These are phyloP conservation scores for Pristionchus japonicus DNA, from an alignment of 2,888 invertebrate genomes.

Conservation along the genomic window DNA sequence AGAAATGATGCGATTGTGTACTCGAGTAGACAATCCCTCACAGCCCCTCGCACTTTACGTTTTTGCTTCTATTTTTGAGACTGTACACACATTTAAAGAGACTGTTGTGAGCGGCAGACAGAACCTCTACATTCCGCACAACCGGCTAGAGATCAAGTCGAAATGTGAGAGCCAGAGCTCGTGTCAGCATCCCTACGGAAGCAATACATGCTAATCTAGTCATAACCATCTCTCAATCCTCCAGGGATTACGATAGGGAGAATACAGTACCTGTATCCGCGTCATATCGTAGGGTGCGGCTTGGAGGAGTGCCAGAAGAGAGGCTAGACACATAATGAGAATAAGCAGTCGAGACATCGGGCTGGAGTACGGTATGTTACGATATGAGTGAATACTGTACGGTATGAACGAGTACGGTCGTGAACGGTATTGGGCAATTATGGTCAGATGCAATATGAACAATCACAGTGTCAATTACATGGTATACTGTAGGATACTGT, in stretches of 20 bases:
- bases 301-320: background rate
- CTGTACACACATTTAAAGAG: too few species aligned
- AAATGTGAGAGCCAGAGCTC: too few species aligned
- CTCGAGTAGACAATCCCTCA: background rate
- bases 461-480: too few species aligned
- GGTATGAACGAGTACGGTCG: too few species aligned
- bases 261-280: constrained; percentile 42
- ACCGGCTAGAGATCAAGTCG: too few species aligned
- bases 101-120: too few species aligned
- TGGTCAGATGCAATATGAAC: too few species aligned
- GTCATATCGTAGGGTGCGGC: constrained; percentile 30
- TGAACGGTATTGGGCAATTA: background rate
- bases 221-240: background rate
- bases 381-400: background rate
- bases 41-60: background rate
- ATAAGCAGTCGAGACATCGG: constrained; percentile 14
- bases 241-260: background rate
- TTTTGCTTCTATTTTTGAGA: background rate
- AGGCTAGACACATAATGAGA: constrained; percentile 30
- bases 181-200: background rate
- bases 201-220: background rate
- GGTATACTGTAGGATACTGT: too few species aligned
- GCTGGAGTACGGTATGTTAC: background rate
- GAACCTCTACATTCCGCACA: background rate
- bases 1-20: background rate